Percentiles rank a stretch among this genome's conserved stretches.
Evolutionary conservation across 1,140 invertebrate genomes (phyloP).

Genomic region (Drosophila jambulina): DNA sequence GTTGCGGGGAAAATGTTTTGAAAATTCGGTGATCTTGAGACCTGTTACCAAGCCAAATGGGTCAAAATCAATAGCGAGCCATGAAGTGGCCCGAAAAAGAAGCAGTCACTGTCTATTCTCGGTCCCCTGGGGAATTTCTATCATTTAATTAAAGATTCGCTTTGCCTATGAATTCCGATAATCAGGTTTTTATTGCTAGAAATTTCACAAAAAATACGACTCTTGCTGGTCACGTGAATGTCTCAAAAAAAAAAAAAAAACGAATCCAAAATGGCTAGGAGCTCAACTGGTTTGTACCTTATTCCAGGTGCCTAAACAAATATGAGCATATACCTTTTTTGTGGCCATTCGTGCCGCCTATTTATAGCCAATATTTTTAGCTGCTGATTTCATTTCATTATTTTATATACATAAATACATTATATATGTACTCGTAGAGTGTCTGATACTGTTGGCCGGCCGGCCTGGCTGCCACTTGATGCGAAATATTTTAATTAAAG

Average conservation of each 20-base stretch:
- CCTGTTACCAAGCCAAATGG: slow-evolving; percentile 39
- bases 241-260: neutral
- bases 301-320: slow-evolving; percentile 11
- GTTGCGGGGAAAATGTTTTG: neutral
- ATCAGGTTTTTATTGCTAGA: slow-evolving; percentile 41
- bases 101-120: slow-evolving; percentile 24
- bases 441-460: neutral
- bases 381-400: slow-evolving; percentile 76
- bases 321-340: slow-evolving; percentile 28
- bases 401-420: neutral
- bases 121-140: slow-evolving; percentile 14
- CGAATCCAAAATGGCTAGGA: slow-evolving; percentile 10
- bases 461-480: slow-evolving; percentile 2
- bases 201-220: slow-evolving; percentile 34
- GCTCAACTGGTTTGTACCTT: slow-evolving; percentile 44
- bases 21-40: slow-evolving; percentile 13
- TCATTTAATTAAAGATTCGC: slow-evolving; percentile 40
- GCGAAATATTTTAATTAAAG: slow-evolving; percentile 57
- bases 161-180: slow-evolving; percentile 17
- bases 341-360: slow-evolving; percentile 57
- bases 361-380: slow-evolving; percentile 79
- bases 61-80: slow-evolving; percentile 15
- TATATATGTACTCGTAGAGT: neutral
- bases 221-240: slow-evolving; percentile 63
- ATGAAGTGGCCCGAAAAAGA: neutral